phyloP scores from a whole-genome alignment of 1,140 invertebrate genomes.

The Drosophila kikkawai region DNA sequence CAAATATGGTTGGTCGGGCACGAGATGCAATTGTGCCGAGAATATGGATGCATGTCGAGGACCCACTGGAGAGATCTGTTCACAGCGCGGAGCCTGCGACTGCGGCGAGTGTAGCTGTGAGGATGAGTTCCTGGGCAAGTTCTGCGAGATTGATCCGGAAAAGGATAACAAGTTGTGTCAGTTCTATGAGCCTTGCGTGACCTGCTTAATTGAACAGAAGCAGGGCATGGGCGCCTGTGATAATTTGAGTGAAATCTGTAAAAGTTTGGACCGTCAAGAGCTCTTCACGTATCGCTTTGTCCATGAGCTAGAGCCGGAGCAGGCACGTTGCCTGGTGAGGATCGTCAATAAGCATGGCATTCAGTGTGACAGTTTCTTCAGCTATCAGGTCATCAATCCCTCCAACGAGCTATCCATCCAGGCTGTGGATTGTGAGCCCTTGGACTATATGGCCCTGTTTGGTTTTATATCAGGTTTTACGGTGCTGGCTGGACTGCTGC shows the following conservation, averaged over 20 bases:
- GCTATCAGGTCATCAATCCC: conserved; percentile 83
- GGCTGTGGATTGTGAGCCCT: conserved; percentile 82
- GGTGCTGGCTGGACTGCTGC: conserved; percentile 84
- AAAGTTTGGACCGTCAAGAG: conserved; percentile 49
- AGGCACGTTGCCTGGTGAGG: conserved; percentile 83
- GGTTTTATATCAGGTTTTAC: conserved; percentile 85
- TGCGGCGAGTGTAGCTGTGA: conserved; percentile 91
- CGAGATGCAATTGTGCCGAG: conserved; percentile 68
- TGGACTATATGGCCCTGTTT: conserved; percentile 52
- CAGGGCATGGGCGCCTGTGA: conserved; percentile 54
- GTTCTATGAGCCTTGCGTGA: conserved; percentile 80
- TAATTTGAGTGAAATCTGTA: conserved; percentile 67
- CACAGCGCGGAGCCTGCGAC: conserved; percentile 88
- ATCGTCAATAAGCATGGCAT: conserved; percentile 83
- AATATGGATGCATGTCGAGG: conserved; percentile 60
- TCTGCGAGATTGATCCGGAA: conserved; percentile 73
- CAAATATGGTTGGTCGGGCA: conserved; percentile 88
- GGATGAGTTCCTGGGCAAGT: conserved; percentile 63
- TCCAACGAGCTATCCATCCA: conserved; percentile 83
- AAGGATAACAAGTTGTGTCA: conserved; percentile 79
- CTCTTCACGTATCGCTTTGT: conserved; percentile 64
- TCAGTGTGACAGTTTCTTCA: conserved; percentile 86
- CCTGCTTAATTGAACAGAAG: conserved; percentile 69
- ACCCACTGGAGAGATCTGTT: conserved; percentile 87
- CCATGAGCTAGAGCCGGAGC: conserved; percentile 50